Conservation (phyloP, 2,888 invertebrate species). For the Myopa tessellatipennis region DNA sequence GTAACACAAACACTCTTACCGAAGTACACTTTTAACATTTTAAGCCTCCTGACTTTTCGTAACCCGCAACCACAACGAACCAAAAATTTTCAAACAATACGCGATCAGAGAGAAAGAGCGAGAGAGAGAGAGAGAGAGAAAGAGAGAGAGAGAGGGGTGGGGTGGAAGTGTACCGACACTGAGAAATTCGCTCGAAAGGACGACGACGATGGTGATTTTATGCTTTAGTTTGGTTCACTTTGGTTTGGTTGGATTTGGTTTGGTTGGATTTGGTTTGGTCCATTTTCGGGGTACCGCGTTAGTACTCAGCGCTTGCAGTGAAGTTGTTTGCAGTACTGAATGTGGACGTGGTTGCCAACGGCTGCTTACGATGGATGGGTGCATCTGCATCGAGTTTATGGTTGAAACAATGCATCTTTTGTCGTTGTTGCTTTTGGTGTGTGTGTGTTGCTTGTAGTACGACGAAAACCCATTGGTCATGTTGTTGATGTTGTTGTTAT, state of each 20-base stretch:
- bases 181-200: neutral
- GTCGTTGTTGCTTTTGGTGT: neutral
- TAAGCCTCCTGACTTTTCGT: no score
- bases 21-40: no score
- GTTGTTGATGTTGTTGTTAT: neutral
- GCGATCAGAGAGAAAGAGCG: neutral
- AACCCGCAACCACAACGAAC: constrained; percentile 15
- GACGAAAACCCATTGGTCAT: neutral
- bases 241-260: neutral
- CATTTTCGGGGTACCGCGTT: constrained; percentile 5
- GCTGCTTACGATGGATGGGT: constrained; percentile 13
- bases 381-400: constrained; percentile 2
- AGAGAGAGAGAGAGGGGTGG: no score
- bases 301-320: no score
- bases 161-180: neutral
- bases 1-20: no score
- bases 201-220: neutral
- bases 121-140: no score
- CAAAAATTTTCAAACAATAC: constrained; percentile 20
- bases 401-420: neutral
- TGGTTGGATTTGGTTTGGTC: neutral
- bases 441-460: neutral
- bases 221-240: neutral
- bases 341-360: constrained; percentile 15
- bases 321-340: neutral